phyloP scores from a whole-genome alignment of 2,888 invertebrate species.

The Branchellion lobata region DNA sequence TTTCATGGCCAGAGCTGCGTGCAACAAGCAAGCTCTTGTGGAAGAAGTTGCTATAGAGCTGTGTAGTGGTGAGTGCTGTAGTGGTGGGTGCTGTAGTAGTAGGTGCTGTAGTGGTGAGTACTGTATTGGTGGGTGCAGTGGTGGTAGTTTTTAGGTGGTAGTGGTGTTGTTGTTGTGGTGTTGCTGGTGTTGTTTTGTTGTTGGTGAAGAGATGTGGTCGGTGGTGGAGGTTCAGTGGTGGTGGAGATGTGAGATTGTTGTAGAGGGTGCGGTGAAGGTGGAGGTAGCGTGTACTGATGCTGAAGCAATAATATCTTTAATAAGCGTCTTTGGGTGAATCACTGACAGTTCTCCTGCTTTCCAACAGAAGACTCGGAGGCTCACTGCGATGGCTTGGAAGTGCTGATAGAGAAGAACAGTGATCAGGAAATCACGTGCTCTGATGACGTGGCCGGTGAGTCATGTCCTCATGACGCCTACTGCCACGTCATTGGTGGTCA shows the following conservation, averaged over 20 bases:
- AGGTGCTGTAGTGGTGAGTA: neutral
- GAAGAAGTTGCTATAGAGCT: slow-evolving; percentile 24
- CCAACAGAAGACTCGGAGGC: slow-evolving; percentile 30
- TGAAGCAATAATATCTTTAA: too few relatives aligned
- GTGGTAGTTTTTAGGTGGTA: too few relatives aligned
- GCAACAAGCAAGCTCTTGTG: slow-evolving; percentile 35
- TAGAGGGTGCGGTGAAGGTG: too few relatives aligned
- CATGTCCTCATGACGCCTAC: slow-evolving; percentile 40
- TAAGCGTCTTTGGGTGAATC: too few relatives aligned
- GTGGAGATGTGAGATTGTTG: too few relatives aligned
- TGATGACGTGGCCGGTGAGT: neutral
- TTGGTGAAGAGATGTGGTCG: too few relatives aligned
- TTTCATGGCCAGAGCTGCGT: slow-evolving; percentile 40
- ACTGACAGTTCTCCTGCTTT: too few relatives aligned
- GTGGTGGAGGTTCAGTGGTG: too few relatives aligned
- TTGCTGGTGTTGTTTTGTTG: too few relatives aligned
- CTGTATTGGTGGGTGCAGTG: neutral
- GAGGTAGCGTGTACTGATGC: too few relatives aligned
- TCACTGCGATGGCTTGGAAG: slow-evolving; percentile 36
- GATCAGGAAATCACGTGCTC: slow-evolving; percentile 20
- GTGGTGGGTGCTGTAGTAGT: neutral
- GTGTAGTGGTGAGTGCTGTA: slow-evolving; percentile 34
- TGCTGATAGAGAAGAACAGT: slow-evolving; percentile 13
- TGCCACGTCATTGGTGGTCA: slow-evolving; percentile 32
- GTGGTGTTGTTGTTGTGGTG: too few relatives aligned